These are phyloP conservation scores for Nematolebias whitei DNA, from an alignment of 2,113 vertebrate species.

Conservation along the genomic window DNA sequence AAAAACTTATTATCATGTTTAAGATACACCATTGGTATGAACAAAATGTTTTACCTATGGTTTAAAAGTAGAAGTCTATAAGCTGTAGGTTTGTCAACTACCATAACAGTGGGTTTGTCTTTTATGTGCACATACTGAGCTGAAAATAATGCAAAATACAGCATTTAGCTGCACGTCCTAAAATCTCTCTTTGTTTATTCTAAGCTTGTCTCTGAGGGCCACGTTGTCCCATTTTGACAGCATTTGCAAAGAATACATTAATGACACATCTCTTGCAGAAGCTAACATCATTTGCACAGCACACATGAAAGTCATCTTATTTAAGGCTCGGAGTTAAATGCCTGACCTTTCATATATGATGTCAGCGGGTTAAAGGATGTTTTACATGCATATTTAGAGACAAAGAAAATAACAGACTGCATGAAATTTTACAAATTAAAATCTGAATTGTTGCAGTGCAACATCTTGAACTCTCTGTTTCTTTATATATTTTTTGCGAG, in stretches of 20 bases:
- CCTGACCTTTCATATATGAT: background rate
- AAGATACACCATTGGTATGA: background rate
- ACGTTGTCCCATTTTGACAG: conserved; percentile 3
- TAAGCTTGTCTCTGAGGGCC: conserved; percentile 13
- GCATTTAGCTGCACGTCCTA: conserved; percentile 14
- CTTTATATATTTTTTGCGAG: conserved; percentile 61
- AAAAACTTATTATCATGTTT: background rate
- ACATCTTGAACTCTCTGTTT: conserved; percentile 53
- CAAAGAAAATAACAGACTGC: background rate
- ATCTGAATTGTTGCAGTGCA: conserved; percentile 44
- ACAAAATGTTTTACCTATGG: background rate
- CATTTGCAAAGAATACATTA: conserved; percentile 29
- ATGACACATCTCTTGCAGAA: conserved; percentile 9
- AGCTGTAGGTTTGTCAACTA: background rate
- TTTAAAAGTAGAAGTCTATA: background rate
- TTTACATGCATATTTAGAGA: conserved; percentile 8
- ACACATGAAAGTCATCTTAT: conserved; percentile 55
- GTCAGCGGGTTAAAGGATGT: background rate
- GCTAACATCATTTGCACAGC: conserved; percentile 23
- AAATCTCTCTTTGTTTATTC: conserved; percentile 27
- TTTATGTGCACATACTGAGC: no score
- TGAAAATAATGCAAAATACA: conserved; percentile 13
- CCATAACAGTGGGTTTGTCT: no score
- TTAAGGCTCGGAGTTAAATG: background rate
- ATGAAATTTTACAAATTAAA: background rate